Conservation (phyloP, 2,797 vertebrate genomes). For the Leptodactylus fallax region DNA sequence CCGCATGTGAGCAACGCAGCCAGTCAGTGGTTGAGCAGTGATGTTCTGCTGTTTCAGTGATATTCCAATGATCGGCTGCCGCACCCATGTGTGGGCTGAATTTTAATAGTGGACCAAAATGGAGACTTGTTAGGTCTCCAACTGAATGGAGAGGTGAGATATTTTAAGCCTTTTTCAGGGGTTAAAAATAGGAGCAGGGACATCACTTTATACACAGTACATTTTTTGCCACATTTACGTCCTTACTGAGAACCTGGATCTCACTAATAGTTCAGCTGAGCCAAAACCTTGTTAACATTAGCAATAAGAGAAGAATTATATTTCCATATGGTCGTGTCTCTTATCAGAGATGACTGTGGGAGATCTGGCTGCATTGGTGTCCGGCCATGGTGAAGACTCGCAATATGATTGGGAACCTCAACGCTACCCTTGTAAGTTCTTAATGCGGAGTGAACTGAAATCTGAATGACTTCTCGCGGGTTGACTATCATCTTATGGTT, state of each 20-base stretch:
- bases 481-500: conserved; percentile 69
- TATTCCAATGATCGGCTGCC: no score
- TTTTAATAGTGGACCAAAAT: no score
- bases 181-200: no score
- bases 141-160: no score
- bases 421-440: conserved; percentile 35
- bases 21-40: no score
- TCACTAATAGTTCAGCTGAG: background rate
- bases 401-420: conserved; percentile 58
- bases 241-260: background rate
- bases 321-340: conserved; percentile 69
- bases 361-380: conserved; percentile 51
- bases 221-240: no score
- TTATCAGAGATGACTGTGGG: conserved; percentile 57
- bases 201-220: no score
- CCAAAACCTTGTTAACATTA: conserved; percentile 21
- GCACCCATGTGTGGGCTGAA: no score
- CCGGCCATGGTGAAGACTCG: conserved; percentile 66
- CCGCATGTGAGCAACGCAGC: no score
- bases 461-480: conserved; percentile 58
- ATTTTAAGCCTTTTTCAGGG: no score
- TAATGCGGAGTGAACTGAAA: conserved; percentile 59
- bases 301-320: conserved; percentile 43
- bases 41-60: no score
- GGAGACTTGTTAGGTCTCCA: no score